Conservation (phyloP, 2,888 invertebrate genomes). For the Acrobeloides nanus region DNA sequence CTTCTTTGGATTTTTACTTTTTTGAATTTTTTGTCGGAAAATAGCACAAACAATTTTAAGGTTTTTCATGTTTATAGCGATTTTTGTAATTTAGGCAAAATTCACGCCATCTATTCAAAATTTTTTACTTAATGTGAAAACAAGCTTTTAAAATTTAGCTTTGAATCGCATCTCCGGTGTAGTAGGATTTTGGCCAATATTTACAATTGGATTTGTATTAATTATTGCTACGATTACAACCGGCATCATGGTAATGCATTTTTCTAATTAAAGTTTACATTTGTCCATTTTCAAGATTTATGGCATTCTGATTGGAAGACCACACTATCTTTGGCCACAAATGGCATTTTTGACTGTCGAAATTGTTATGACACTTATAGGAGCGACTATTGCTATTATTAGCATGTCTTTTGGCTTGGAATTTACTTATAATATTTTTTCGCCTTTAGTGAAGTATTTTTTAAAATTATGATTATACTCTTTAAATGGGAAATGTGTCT, state of each 20-base stretch:
- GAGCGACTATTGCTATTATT: conserved; percentile 38
- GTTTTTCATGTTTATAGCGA: too few relatives aligned
- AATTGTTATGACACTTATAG: conserved; percentile 36
- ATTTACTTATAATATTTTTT: conserved; percentile 37
- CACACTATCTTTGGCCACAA: conserved; percentile 38
- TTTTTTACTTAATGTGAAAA: too few relatives aligned
- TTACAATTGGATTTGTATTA: conserved; percentile 18
- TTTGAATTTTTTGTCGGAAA: too few relatives aligned
- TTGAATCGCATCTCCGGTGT: too few relatives aligned
- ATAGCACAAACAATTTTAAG: too few relatives aligned
- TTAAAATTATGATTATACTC: conserved; percentile 2
- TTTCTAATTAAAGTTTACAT: background rate
- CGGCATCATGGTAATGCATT: conserved; percentile 22
- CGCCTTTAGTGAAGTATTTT: conserved; percentile 33
- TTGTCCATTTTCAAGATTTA: conserved; percentile 20
- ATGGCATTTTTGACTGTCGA: conserved; percentile 38
- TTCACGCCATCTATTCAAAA: too few relatives aligned
- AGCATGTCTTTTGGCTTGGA: conserved; percentile 49
- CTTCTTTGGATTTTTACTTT: too few relatives aligned
- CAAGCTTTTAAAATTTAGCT: too few relatives aligned
- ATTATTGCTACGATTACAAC: conserved; percentile 24
- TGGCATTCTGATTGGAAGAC: conserved; percentile 35
- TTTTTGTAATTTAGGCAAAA: too few relatives aligned
- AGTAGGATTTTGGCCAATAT: too few relatives aligned
- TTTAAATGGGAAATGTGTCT: too few relatives aligned